Evolutionary conservation across 2,113 vertebrate genomes (phyloP).

Genomic region (Loxodonta africana): DNA sequence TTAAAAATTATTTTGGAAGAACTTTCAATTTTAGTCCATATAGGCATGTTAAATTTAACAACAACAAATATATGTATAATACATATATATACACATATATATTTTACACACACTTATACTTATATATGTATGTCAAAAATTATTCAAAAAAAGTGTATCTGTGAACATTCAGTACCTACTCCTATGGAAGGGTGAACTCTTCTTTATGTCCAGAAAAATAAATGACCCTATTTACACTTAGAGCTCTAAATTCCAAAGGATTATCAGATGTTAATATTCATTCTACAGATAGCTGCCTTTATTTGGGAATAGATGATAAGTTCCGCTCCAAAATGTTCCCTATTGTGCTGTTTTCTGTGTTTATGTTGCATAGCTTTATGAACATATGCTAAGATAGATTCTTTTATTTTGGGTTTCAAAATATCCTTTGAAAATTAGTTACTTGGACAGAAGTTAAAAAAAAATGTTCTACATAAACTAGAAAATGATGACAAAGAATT

Average conservation of each 20-base stretch:
- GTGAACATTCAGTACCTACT: not conserved
- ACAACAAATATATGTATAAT: no score
- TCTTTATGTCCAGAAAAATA: not conserved
- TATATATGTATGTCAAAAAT: no score
- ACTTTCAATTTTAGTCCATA: not conserved
- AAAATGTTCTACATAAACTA: not conserved
- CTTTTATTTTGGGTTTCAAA: not conserved
- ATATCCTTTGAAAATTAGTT: not conserved
- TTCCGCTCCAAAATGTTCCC: not conserved
- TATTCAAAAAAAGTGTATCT: not conserved
- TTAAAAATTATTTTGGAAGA: not conserved
- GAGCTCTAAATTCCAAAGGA: not conserved
- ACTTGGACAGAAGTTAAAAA: not conserved
- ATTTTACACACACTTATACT: no score
- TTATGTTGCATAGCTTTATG: not conserved
- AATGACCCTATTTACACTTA: not conserved
- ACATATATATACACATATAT: no score
- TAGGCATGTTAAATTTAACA: not conserved
- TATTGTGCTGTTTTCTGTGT: not conserved
- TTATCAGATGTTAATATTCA: not conserved
- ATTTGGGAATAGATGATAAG: not conserved
- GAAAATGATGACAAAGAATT: not conserved
- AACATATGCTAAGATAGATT: not conserved
- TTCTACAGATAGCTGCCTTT: rapidly evolving
- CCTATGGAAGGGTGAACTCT: no score